Base-by-base conservation (phyloP, 2,797 vertebrate genomes). In the Sebastes melanostomus region DNA sequence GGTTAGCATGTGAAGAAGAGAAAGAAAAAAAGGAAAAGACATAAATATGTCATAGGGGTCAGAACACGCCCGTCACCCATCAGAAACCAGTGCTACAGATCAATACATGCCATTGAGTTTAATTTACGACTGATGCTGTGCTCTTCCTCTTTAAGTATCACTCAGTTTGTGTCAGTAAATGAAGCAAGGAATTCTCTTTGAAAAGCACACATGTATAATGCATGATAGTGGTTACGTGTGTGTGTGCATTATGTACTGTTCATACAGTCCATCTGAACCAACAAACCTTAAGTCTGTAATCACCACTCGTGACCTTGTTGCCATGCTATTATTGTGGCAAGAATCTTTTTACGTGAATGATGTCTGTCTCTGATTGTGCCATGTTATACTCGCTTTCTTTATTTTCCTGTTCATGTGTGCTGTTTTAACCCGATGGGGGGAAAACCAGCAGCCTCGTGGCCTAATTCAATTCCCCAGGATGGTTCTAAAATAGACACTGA, bases 401-500 rank as follows among this genome's bases (percentile, higher is more conserved):
- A 60, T 74, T 71, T 71, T 62, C 46, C 72, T 68, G 42, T 71
- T 77, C 83, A 84, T 22, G 18, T 85, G 82, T 82, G 79, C 67
- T 80, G 68, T 80, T 86, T 89, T 79, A 68, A 81, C 72, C 88
- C 91, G 72, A 27, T 80, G 50, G 50, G 86, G 88, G 84, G 52
- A 83, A 86, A 86, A 89, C 86, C 89, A 90, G 80, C 78, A 86
- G 84, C 87, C 87, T 91, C 63, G 2, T 92, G 91, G 85, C 91
- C 94, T 93, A 88, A 91, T 94, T 95, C 80, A 91, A 92, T 92
- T 93, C 89, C 89, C 87, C 76, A 32, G 63, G 71, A 83, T 69
- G 52, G 56, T 82, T 91, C 77, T 62, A 90, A 94, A 95, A 94
- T 95, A 94, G 94, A 88, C 82, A 69, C 72, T 90, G 93, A 83